These are phyloP conservation scores for Branchellion lobata DNA, from an alignment of 2,888 invertebrate genomes.

Conservation along the genomic window DNA sequence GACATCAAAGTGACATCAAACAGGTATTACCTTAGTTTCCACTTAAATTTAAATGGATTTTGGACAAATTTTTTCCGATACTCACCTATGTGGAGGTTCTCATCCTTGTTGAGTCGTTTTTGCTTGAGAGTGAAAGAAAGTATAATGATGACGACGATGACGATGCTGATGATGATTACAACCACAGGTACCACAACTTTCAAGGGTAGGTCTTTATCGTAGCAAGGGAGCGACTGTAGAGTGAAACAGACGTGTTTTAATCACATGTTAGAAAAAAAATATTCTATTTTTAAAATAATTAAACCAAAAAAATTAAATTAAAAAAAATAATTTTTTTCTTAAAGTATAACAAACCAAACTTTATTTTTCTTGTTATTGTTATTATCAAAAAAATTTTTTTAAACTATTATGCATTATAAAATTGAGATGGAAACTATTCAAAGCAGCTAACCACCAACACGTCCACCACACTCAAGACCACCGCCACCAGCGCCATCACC, in stretches of 20 bases:
- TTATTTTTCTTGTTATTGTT: not conserved
- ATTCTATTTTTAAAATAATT: not conserved
- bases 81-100: constrained; percentile 35
- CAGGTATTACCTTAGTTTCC: too few relatives aligned
- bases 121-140: constrained; percentile 1
- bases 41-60: too few relatives aligned
- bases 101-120: not conserved
- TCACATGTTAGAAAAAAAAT: too few relatives aligned
- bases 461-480: not conserved
- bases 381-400: not conserved
- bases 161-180: constrained; percentile 1
- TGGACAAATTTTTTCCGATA: too few relatives aligned
- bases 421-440: too few relatives aligned
- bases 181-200: constrained; percentile 9
- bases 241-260: too few relatives aligned
- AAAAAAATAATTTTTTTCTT: not conserved
- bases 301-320: not conserved
- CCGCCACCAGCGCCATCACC: not conserved
- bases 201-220: not conserved
- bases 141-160: constrained; percentile 31
- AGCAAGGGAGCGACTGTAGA: constrained; percentile 22
- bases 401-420: too few relatives aligned
- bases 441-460: not conserved
- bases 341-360: not conserved
- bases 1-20: too few relatives aligned